A percentile compares a stretch with the other conserved stretches of the same genome.
phyloP scores from a whole-genome alignment of 2,888 invertebrate species.

The Plebejus anna region DNA sequence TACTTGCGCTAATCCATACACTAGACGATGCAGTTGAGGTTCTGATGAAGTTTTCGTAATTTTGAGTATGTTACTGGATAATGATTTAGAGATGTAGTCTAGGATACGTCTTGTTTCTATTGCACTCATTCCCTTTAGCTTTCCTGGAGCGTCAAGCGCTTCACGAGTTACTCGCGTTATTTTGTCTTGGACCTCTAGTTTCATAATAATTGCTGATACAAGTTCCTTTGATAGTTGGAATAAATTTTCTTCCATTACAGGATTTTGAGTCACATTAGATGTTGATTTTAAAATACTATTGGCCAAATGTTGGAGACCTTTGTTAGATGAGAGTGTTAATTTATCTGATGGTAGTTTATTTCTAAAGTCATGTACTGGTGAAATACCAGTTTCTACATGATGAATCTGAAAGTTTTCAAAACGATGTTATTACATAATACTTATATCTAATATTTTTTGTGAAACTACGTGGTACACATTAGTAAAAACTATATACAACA shows the following conservation, averaged over 20 bases:
- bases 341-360: conserved; percentile 50
- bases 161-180: conserved; percentile 70
- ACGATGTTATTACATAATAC: too few relatives aligned
- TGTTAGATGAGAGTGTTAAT: conserved; percentile 57
- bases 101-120: conserved; percentile 71
- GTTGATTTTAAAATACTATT: conserved; percentile 58
- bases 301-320: conserved; percentile 62
- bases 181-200: conserved; percentile 72
- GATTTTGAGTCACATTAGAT: conserved; percentile 67
- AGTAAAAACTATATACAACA: not conserved
- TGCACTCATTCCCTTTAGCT: conserved; percentile 69
- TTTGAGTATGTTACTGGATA: conserved; percentile 66
- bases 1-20: conserved; percentile 72
- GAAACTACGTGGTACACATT: not conserved
- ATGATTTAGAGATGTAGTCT: conserved; percentile 69
- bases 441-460: not conserved
- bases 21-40: conserved; percentile 68
- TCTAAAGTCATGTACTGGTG: conserved; percentile 65
- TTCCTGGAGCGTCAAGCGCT: conserved; percentile 68
- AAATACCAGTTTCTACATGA: conserved; percentile 55
- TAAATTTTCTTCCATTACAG: conserved; percentile 65
- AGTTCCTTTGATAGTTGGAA: conserved; percentile 70
- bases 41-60: conserved; percentile 70
- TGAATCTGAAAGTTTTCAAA: conserved; percentile 47
- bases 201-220: conserved; percentile 66